Conservation (phyloP, 2,888 invertebrate genomes). For the Belgica antarctica region DNA sequence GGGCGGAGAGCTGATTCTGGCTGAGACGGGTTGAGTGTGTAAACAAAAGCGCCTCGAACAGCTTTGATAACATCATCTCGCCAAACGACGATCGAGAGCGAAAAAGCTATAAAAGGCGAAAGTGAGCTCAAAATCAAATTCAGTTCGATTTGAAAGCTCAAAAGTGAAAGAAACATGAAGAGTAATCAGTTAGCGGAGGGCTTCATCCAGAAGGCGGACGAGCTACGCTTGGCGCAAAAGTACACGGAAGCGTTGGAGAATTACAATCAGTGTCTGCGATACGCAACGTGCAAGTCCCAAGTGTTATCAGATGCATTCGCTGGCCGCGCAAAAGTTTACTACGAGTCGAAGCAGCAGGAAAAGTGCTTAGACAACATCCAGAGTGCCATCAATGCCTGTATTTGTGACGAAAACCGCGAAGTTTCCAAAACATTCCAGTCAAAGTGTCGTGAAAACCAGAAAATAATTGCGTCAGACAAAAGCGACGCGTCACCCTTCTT, state of each 20-base stretch:
- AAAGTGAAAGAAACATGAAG: no score
- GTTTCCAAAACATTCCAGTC: neutral
- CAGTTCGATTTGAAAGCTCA: neutral
- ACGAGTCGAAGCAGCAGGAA: neutral
- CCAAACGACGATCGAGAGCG: no score
- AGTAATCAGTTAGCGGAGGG: conserved; percentile 12
- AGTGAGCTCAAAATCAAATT: neutral
- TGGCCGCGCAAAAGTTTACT: conserved; percentile 16
- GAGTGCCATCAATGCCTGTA: neutral
- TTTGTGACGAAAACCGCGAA: neutral
- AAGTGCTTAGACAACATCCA: conserved; percentile 11
- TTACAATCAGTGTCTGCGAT: conserved; percentile 32
- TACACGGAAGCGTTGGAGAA: conserved; percentile 16
- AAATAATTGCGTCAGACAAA: neutral
- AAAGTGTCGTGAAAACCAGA: neutral
- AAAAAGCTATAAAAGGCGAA: neutral
- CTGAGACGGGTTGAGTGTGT: neutral
- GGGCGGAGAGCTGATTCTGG: no score
- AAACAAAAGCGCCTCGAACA: neutral
- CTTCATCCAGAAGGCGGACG: conserved; percentile 7
- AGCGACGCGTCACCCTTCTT: neutral
- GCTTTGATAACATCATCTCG: neutral
- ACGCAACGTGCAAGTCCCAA: neutral
- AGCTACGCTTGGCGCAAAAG: neutral
- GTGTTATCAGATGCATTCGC: conserved; percentile 14